Percentiles rank a stretch among this genome's conserved stretches.
Conservation (phyloP, 2,888 invertebrate genomes). For the Deilephila elpenor region DNA sequence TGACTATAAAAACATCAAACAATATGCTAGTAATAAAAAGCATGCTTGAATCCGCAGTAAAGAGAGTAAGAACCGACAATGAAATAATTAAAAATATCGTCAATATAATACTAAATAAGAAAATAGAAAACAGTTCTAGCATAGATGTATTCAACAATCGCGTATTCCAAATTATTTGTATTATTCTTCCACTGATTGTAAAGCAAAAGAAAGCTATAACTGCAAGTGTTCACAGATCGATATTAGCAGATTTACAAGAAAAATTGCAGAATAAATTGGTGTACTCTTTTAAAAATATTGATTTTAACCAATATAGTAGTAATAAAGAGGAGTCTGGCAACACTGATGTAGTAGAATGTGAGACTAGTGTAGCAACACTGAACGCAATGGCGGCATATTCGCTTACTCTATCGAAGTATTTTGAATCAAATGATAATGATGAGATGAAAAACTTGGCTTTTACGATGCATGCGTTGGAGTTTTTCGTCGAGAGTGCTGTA, state of each 20-base stretch:
- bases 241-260: conserved; percentile 74
- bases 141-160: conserved; percentile 69
- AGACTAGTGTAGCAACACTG: conserved; percentile 62
- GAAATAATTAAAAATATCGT: conserved; percentile 72
- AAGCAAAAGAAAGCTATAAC: conserved; percentile 74
- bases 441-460: conserved; percentile 70
- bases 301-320: conserved; percentile 58
- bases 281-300: conserved; percentile 68
- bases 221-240: conserved; percentile 66
- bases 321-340: conserved; percentile 49
- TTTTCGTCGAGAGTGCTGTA: conserved; percentile 72
- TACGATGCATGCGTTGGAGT: conserved; percentile 70
- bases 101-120: conserved; percentile 61
- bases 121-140: conserved; percentile 51
- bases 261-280: conserved; percentile 68
- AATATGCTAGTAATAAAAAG: conserved; percentile 62
- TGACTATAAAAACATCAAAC: conserved; percentile 69
- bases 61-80: conserved; percentile 68
- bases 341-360: conserved; percentile 58
- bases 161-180: conserved; percentile 73
- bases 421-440: conserved; percentile 65
- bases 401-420: conserved; percentile 71
- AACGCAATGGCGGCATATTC: conserved; percentile 77
- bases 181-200: conserved; percentile 70
- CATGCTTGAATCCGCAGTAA: conserved; percentile 70